Evolutionary conservation across 2,797 vertebrate genomes (phyloP), one percentile per base, ranked within the genome.

Genomic region (Trematomus bernacchii): DNA sequence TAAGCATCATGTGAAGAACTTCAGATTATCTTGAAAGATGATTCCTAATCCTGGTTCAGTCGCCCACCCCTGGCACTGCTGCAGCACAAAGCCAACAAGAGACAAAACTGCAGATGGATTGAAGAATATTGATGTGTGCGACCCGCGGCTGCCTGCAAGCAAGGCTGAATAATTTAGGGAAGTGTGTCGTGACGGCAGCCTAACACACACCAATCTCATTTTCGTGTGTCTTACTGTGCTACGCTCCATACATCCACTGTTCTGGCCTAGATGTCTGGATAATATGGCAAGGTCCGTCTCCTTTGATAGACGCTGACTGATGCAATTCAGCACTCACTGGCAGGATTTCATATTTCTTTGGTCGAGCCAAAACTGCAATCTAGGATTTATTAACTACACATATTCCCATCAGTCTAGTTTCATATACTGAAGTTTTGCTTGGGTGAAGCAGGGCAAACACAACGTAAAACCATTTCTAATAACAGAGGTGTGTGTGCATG

Each of bases 131-230:
- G 93, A 95, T 95, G 94, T 91, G 91, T 77, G 89, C 90, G 90
- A 95, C 94, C 93, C 90, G 91, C 92, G 90, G 93, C 93, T 94
- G 94, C 93, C 95, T 95, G 93, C 91, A 48, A 95, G 94, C 92
- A 80, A 91, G 90, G 92, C 94, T 95, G 94, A 95, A 96, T 96
- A 94, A 96, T 96, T 95, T 94, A 96, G 86, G 86, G 86, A 94
- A 92, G 91, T 93, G 93, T 94, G 93, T 93, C 91, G 92, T 93
- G 94, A 92, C 85, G 93, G 92, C 91, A 93, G 78, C 83, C 89
- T 81, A 87, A 92, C 90, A 87, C 92, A 92, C 93, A 91, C 91
- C 92, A 89, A 91, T 91, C 91, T 93, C 85, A 51, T 84, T 88
- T 87, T 80, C 75, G 85, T 82, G 84, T 80, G 80, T 78, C 79